Evolutionary conservation across 1,140 invertebrate genomes (phyloP).

Genomic region (Pachyrhynchus sulphureomaculatus): DNA sequence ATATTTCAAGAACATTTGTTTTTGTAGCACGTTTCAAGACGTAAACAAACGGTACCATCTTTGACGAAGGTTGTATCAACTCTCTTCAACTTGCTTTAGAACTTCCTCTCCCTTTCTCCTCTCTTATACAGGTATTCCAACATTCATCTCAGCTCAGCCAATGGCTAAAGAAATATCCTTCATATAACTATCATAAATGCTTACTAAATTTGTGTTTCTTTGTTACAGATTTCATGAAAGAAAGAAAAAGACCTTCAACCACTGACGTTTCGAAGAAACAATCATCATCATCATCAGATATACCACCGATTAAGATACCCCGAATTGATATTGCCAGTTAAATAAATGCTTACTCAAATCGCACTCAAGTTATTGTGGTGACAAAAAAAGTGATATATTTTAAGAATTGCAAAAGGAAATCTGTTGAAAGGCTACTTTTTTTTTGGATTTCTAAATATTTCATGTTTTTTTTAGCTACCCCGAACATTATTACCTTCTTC

Average conservation of each 20-base stretch:
- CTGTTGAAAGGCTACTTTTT: background rate
- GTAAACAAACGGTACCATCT: too few relatives aligned
- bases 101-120: too few relatives aligned
- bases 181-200: too few relatives aligned
- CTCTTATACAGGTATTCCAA: too few relatives aligned
- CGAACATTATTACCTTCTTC: slow-evolving; percentile 22
- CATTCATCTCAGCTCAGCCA: too few relatives aligned
- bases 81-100: too few relatives aligned
- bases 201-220: slow-evolving; percentile 24
- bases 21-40: too few relatives aligned
- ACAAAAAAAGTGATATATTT: slow-evolving; percentile 15
- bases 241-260: slow-evolving; percentile 21
- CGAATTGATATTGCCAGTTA: slow-evolving; percentile 27
- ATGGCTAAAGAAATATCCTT: too few relatives aligned
- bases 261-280: slow-evolving; percentile 21
- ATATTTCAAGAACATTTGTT: too few relatives aligned
- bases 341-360: slow-evolving; percentile 12
- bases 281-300: slow-evolving; percentile 11
- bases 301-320: slow-evolving; percentile 29
- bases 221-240: slow-evolving; percentile 36
- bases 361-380: slow-evolving; percentile 16
- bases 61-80: too few relatives aligned
- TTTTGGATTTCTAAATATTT: background rate
- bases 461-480: background rate
- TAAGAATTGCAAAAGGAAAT: background rate